Conservation (phyloP, 2,113 vertebrate species). For the Capreolus pygargus region DNA sequence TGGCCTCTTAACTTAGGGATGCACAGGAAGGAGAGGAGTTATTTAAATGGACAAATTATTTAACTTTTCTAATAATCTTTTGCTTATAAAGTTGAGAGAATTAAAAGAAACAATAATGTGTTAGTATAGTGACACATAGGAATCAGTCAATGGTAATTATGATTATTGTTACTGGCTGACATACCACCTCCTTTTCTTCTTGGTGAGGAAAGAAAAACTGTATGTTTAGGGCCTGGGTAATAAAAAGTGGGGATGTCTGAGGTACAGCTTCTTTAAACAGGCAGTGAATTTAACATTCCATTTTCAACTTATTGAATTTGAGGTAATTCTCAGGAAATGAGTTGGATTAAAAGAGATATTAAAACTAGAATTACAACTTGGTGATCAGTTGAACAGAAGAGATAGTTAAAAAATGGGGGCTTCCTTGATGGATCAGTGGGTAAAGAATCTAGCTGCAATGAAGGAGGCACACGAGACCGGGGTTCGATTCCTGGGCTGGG, state of each 20-base stretch:
- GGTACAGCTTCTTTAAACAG: not conserved
- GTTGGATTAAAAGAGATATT: not conserved
- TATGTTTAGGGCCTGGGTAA: not conserved
- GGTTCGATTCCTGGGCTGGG: not conserved
- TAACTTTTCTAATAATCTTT: constrained; percentile 6
- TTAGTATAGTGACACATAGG: not conserved
- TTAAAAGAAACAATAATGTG: not conserved
- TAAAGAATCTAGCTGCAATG: not conserved
- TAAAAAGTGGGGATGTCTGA: not conserved
- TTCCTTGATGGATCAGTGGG: not conserved
- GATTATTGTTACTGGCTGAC: not conserved
- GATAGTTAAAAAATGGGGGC: not conserved
- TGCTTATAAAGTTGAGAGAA: not conserved
- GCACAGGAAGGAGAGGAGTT: not conserved
- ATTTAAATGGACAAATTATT: not conserved
- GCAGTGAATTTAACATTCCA: not conserved
- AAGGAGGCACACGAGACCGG: not conserved
- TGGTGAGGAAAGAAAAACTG: not conserved
- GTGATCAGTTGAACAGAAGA: not conserved
- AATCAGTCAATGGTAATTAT: not conserved
- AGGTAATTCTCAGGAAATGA: not conserved
- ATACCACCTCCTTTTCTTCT: not conserved
- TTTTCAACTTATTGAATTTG: constrained; percentile 13
- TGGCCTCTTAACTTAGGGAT: not conserved
- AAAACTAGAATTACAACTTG: not conserved